phyloP scores from a whole-genome alignment of 2,888 invertebrate species.

The Drosophila heteroneura region DNA sequence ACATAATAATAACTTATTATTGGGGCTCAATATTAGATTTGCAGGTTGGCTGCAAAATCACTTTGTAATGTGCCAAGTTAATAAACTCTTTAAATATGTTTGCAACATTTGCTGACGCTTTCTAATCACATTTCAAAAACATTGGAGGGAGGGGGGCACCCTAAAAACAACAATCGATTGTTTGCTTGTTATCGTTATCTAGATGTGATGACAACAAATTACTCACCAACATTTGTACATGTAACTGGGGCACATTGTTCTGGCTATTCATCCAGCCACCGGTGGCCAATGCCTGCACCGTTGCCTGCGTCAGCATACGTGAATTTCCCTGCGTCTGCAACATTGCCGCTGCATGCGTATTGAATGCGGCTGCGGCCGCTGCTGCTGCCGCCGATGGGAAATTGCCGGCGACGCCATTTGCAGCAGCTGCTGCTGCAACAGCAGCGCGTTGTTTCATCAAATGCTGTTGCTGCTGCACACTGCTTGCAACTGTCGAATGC shows the following conservation, averaged over 20 bases:
- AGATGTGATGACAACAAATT: conserved; percentile 4
- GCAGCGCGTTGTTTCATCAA: conserved; percentile 78
- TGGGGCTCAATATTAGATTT: not conserved
- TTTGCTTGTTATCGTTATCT: not conserved
- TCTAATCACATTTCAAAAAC: not conserved
- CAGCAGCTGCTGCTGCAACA: conserved; percentile 61
- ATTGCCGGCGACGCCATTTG: conserved; percentile 59
- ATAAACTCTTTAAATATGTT: not conserved
- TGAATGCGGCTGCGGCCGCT: conserved; percentile 75
- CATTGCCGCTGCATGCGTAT: conserved; percentile 81
- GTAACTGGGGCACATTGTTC: conserved; percentile 81
- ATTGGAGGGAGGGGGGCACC: not conserved
- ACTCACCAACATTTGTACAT: conserved; percentile 84
- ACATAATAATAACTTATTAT: not conserved
- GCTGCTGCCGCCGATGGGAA: conserved; percentile 65
- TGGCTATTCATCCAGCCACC: conserved; percentile 83
- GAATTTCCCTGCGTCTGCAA: conserved; percentile 81
- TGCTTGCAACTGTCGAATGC: conserved; percentile 55
- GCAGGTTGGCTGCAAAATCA: not conserved
- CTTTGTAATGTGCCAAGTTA: not conserved
- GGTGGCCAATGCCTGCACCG: conserved; percentile 83
- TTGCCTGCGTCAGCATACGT: conserved; percentile 84
- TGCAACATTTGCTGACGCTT: not conserved
- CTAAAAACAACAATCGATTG: not conserved
- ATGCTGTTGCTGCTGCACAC: conserved; percentile 32